A percentile compares a stretch with the other conserved stretches of the same genome.
Evolutionary conservation across 2,797 vertebrate genomes (phyloP).

Genomic region (Meda fulgida): DNA sequence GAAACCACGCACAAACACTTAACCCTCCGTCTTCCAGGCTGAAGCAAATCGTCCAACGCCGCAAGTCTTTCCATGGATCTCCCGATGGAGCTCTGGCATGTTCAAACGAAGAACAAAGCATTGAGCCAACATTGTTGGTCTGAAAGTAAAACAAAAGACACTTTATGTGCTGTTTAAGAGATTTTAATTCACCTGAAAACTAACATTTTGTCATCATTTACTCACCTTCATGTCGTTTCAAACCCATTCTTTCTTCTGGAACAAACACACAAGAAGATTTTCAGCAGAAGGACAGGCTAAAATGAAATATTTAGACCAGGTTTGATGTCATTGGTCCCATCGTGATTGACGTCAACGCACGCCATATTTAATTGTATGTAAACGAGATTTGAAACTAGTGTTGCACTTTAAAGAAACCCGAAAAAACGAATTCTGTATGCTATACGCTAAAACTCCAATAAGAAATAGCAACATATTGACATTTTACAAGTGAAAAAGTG

Average conservation of each 20-base stretch:
- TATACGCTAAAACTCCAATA: no score
- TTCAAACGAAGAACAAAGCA: neutral
- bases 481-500: no score
- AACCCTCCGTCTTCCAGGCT: conserved; percentile 62
- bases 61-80: neutral
- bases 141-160: neutral
- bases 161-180: neutral
- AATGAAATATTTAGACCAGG: neutral
- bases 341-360: neutral
- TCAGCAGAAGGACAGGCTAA: neutral
- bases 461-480: no score
- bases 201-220: neutral
- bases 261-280: neutral
- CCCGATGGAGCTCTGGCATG: neutral
- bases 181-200: neutral
- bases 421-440: neutral
- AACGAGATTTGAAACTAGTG: neutral
- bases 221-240: no score
- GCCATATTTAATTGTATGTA: neutral
- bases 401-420: neutral
- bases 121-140: neutral
- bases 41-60: neutral
- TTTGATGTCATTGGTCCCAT: neutral
- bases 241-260: neutral
- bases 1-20: conserved; percentile 60